These are phyloP conservation scores for Coracopsis vasa DNA, from an alignment of 2,113 vertebrate species.

Conservation along the genomic window DNA sequence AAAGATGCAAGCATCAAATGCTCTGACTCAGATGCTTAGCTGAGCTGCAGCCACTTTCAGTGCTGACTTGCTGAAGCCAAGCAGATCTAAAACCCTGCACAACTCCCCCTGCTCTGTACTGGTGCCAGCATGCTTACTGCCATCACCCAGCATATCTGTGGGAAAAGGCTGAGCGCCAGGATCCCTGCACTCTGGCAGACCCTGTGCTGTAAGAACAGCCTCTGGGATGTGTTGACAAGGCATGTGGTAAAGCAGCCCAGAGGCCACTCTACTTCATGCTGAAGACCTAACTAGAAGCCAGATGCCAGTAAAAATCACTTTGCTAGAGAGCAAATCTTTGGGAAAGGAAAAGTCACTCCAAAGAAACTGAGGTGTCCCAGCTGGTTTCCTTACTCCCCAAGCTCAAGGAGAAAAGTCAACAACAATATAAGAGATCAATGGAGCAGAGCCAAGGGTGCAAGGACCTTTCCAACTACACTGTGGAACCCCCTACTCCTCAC, in stretches of 20 bases:
- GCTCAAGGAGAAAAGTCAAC: background rate
- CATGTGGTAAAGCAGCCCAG: background rate
- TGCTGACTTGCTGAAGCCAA: background rate
- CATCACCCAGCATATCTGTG: constrained; percentile 9
- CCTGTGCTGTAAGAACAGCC: background rate
- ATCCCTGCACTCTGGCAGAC: constrained; percentile 38
- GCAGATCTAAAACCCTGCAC: background rate
- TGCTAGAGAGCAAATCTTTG: background rate
- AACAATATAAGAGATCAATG: background rate
- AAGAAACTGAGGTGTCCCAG: background rate
- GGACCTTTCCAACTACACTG: background rate
- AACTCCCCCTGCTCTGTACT: background rate
- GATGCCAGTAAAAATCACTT: background rate
- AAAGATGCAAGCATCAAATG: background rate
- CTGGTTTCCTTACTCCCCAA: background rate
- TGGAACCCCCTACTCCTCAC: rapidly evolving
- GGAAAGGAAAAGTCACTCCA: background rate
- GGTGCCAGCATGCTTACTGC: background rate
- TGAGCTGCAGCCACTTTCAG: constrained; percentile 4
- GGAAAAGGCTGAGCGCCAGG: constrained; percentile 24
- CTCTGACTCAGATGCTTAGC: background rate
- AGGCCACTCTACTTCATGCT: background rate
- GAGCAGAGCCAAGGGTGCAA: background rate
- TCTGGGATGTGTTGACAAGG: background rate
- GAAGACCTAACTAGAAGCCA: background rate